Base-by-base conservation (phyloP, 2,113 vertebrate genomes). In the Sturnira hondurensis region DNA sequence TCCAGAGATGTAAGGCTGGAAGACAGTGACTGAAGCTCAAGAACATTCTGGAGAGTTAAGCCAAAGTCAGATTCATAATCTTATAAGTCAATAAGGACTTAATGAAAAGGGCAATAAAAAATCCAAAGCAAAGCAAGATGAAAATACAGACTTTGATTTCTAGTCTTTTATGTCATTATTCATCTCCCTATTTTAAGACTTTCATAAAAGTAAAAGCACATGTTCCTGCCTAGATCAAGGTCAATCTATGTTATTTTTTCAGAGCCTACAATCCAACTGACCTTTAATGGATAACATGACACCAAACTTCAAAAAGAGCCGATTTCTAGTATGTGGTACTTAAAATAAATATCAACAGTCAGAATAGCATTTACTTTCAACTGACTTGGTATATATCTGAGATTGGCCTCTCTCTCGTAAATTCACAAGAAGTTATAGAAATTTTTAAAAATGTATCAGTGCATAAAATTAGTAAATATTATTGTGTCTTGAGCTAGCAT, bases 111-210 rank as follows among this genome's bases (percentile, higher is more conserved):
- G 3, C 12, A 84, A 22, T 71, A 6, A 70, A 93, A 70, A 91
- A 47, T 4, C 1, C 11, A 54, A 86, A 81, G 41, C 45, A 74
- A 95, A 93, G 58, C 26, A 87, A n/a, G 3, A 78, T 50, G 22
- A 87, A 93, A 95, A 41, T 47, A 61, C 2, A 45, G 26, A 74
- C 33, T 84, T 81, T 78, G 38, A 96, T 78, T 92, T 89, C 13
- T 74, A 76, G 28, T 76, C n/a, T 77, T 96, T 54, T 83, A 76
- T 11, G 89, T 93, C 26, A 63, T 65, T 84, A 43, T 88, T 86
- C 70, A 82, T 89, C 36, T 93, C 90, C 47, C 19, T 78, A 41
- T 77, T 70, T 26, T 71, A 89, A 92, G 67, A 89, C 58, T 96
- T 70, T 13, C 10, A 74, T 70, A 92, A 94, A 89, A 65, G 67